Evolutionary conservation across 2,797 vertebrate species (phyloP).

Genomic region (Cirrhinus molitorella): DNA sequence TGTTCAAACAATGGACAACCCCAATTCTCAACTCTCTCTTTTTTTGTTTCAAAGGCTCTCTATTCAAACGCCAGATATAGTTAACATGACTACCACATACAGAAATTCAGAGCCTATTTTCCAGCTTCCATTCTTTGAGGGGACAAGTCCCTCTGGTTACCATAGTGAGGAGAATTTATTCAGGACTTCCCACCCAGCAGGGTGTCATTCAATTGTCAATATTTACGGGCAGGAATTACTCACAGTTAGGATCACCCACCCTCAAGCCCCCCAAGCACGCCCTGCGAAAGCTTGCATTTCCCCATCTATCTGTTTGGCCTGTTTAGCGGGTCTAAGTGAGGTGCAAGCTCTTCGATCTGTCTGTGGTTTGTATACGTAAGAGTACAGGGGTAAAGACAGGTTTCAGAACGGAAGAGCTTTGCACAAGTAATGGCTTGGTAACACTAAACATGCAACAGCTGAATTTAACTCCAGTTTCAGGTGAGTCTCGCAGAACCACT

Average conservation of each 20-base stretch:
- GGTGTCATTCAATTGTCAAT: neutral
- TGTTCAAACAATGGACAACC: constrained; percentile 38
- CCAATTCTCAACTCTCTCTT: constrained; percentile 6
- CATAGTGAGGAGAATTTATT: constrained; percentile 35
- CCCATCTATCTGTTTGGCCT: neutral
- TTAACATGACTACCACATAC: constrained; percentile 15
- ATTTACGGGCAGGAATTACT: constrained; percentile 43
- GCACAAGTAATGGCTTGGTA: constrained; percentile 31
- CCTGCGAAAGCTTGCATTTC: constrained; percentile 2
- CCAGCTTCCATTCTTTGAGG: constrained; percentile 2
- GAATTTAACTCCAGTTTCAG: constrained; percentile 44
- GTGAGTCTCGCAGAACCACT: constrained; percentile 16
- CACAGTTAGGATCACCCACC: constrained; percentile 25
- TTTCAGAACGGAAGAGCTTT: constrained; percentile 53
- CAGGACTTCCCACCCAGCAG: constrained; percentile 15
- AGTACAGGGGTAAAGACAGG: constrained; percentile 34
- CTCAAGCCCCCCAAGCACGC: neutral
- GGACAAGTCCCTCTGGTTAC: constrained; percentile 7
- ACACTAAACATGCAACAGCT: constrained; percentile 37
- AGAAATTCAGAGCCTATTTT: constrained; percentile 28
- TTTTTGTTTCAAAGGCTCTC: constrained; percentile 45
- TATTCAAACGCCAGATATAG: constrained; percentile 21
- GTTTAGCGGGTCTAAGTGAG: constrained; percentile 12
- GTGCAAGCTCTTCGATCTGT: constrained; percentile 13
- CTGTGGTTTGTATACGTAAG: constrained; percentile 41